Conservation (phyloP, 2,797 vertebrate species). For the Sarcoramphus papa region DNA sequence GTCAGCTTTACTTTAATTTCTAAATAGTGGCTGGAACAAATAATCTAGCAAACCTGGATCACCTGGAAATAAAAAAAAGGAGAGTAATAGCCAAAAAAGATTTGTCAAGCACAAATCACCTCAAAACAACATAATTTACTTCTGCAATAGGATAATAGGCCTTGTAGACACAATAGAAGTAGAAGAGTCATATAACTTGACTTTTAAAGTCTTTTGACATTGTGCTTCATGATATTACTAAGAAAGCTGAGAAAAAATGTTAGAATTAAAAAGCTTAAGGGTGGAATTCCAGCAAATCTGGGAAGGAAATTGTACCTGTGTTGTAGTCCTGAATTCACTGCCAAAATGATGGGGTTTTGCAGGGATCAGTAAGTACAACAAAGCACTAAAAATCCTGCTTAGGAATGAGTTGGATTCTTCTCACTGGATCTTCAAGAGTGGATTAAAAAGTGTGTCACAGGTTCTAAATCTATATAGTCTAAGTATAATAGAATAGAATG, state of each 20-base stretch:
- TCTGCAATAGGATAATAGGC: not conserved
- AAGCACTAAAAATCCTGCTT: not conserved
- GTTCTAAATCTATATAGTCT: not conserved
- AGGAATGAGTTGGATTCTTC: not conserved
- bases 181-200: not conserved
- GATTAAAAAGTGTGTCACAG: not conserved
- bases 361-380: not conserved
- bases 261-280: not conserved
- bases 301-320: not conserved
- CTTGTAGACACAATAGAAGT: not conserved
- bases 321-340: not conserved
- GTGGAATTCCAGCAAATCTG: not conserved
- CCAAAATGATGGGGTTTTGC: not conserved
- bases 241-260: not conserved
- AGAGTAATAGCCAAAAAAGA: not conserved
- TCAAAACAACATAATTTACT: not conserved
- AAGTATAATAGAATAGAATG: not conserved
- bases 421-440: not conserved
- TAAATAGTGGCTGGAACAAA: not conserved
- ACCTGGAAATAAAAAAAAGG: not conserved
- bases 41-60: not conserved
- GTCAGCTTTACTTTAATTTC: not conserved
- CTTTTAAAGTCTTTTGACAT: not conserved
- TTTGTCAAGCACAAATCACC: not conserved
- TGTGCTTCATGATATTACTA: not conserved